Evolutionary conservation across 2,888 invertebrate species (phyloP), one percentile per base, ranked within the genome.

Genomic region (Plusia festucae): DNA sequence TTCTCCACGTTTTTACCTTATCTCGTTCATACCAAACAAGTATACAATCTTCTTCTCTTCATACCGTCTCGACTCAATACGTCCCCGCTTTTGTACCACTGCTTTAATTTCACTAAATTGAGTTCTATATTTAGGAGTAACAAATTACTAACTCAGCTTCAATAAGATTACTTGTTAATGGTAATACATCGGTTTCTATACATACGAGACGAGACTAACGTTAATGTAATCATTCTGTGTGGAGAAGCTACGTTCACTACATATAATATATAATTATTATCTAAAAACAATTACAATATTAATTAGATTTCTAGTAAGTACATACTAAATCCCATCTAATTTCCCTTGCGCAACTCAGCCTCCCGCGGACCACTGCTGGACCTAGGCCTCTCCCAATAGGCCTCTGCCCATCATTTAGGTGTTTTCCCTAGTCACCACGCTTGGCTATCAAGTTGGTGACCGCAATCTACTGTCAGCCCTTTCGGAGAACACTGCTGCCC

Each of bases 81-180:
- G 68, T 56, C 16, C 22, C 52, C 20, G 44, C 55, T 20, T 46
- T 52, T 55, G 32, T 20, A 32, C 16, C 40, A 20, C 11, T 27
- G 44, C 49, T 59, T 59, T 11, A 46, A 73, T 55, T 58, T 44
- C 22, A 20, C 30, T 55, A 49, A 71, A 73, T 62, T 34, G 30
- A 57, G 63, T 51, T 62, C 59, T 53, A 68, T 73, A 62, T 59
- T 59, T 22, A 56, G 54, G 51, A 18, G 57, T 61, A 34, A 55
- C 51, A 22, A 73, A 58, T 58, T 0, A 40, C 22, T 59, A 20
- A 18, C 20, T 56, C 30, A 34, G n/a, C 40, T 40, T 40, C 40
- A 40, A 40, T 40, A n/a, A n/a, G 40, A 40, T 40, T 40, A 40
- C 40, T 40, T n/a, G 40, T 5, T 6, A 40, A 15, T 40, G 49